phyloP scores from a whole-genome alignment of 92 coral and sea anemone species.

The Zoanthus sociatus region DNA sequence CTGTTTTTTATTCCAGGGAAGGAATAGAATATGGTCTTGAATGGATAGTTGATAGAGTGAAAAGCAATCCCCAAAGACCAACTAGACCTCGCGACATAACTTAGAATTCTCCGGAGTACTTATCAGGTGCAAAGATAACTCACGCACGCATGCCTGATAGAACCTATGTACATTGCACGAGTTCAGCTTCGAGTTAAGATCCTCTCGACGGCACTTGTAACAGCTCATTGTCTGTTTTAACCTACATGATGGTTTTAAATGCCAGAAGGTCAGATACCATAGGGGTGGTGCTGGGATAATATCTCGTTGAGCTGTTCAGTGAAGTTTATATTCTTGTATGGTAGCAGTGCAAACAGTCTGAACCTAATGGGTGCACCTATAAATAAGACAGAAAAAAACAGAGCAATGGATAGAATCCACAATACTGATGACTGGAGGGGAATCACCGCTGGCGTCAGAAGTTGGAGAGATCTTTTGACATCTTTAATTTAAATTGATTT shows the following conservation, averaged over 20 bases:
- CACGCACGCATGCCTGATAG: neutral
- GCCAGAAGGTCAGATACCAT: neutral
- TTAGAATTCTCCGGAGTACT: neutral
- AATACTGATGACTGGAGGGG: too few species aligned
- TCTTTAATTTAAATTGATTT: too few species aligned
- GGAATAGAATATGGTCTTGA: conserved; percentile 48
- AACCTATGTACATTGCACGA: neutral
- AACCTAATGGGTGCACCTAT: neutral
- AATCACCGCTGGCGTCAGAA: too few species aligned
- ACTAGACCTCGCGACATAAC: conserved; percentile 43
- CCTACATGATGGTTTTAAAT: neutral
- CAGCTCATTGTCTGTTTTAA: neutral
- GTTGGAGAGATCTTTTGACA: too few species aligned
- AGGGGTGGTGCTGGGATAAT: neutral
- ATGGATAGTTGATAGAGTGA: conserved; percentile 48
- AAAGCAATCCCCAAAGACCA: conserved; percentile 22
- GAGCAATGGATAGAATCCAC: too few species aligned
- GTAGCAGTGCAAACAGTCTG: neutral
- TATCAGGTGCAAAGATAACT: neutral
- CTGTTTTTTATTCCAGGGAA: conserved; percentile 5
- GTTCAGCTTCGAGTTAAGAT: neutral
- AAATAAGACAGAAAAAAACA: neutral
- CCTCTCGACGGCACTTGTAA: neutral
- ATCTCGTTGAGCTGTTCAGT: neutral
- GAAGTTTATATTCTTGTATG: neutral